Conservation (phyloP, 2,113 vertebrate species). For the Eretmochelys imbricata region DNA sequence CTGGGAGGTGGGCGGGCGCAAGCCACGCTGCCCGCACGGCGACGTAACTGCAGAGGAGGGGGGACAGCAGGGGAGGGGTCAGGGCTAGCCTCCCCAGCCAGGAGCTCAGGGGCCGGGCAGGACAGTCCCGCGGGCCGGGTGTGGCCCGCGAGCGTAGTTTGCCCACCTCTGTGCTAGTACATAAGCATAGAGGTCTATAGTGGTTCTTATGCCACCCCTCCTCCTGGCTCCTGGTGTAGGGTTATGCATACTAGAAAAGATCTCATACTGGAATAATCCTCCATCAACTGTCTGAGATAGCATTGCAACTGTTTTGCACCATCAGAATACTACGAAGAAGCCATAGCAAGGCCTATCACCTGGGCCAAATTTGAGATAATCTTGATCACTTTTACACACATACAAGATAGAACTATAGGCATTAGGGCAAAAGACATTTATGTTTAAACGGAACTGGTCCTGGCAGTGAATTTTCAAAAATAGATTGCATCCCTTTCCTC, state of each 20-base stretch:
- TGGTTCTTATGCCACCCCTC: neutral
- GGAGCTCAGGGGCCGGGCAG: no score
- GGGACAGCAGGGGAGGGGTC: no score
- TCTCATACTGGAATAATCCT: neutral
- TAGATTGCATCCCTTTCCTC: neutral
- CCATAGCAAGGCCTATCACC: neutral
- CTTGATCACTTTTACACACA: neutral
- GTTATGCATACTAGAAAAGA: neutral
- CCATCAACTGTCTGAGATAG: neutral
- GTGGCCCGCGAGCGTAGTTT: no score
- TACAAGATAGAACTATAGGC: neutral
- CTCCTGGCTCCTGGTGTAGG: neutral
- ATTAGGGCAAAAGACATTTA: neutral
- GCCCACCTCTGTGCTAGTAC: neutral
- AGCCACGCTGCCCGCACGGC: no score
- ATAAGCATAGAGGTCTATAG: neutral
- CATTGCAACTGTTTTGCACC: neutral
- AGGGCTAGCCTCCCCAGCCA: no score
- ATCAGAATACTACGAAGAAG: neutral
- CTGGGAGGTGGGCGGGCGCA: no score
- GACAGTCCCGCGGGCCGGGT: no score
- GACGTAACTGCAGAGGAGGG: no score
- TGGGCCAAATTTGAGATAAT: neutral
- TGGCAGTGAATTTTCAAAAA: neutral
- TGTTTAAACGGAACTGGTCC: constrained; percentile 22